Evolutionary conservation across 2,888 invertebrate genomes (phyloP), one percentile per base, ranked within the genome.

Genomic region (Flabesymbios commensalis): DNA sequence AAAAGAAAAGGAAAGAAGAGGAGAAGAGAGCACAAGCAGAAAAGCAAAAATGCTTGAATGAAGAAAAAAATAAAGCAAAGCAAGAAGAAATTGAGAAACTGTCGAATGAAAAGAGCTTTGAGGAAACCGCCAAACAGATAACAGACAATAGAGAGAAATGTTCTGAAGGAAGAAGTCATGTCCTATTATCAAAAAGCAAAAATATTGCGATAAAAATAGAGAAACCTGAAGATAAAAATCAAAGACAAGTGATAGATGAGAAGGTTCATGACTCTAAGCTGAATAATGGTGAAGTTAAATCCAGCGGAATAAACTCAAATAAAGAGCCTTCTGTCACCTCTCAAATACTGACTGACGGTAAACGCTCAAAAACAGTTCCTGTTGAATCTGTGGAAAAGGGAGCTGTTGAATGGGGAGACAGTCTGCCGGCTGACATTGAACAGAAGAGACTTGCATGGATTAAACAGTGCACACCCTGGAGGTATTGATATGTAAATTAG

Each of bases 391-490:
- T n/a, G n/a, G n/a, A n/a, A n/a, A n/a, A n/a, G n/a, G n/a, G n/a
- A n/a, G n/a, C n/a, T n/a, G n/a, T n/a, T n/a, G n/a, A n/a, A n/a
- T 68, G 49, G 54, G 57, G 52, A n/a, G 42, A 55, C 14, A 45
- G 28, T 39, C 61, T 76, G 26, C 71, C 74, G n/a, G 67, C 71
- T 22, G 61, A 59, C 14, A 51, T 76, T 26, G 76, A 79, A 52
- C 54, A 65, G 14, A 63, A 65, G 24, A 57, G 78, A 29, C 58
- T 76, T 4, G 64, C 56, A 2, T 79, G 78, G 74, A 78, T 79
- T 45, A 72, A 77, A 55, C 66, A 71, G 14, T 78, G 78, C 65
- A 57, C 69, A 2, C 74, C 78, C 1, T 79, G 79, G 79, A 78
- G 78, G 79, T 79, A 66, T n/a, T 28, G 41, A 49, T 57, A 32